These are phyloP conservation scores for Bombus turneri DNA, from an alignment of 1,140 invertebrate species.

Conservation along the genomic window DNA sequence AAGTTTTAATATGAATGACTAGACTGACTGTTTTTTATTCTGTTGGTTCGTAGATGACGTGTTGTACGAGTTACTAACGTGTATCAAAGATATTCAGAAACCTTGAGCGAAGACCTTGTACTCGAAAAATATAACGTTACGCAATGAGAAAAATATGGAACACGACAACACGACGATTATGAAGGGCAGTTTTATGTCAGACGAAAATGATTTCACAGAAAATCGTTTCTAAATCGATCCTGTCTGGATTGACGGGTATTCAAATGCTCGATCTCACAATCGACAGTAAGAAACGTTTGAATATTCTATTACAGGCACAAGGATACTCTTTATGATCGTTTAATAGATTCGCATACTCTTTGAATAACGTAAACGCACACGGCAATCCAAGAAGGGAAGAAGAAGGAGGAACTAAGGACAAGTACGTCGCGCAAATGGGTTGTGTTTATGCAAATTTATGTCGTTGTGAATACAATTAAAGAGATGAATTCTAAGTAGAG, in stretches of 20 bases:
- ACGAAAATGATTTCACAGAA: not conserved
- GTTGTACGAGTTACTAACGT: not conserved
- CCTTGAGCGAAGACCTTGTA: not conserved
- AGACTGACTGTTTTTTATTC: not conserved
- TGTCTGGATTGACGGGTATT: not conserved
- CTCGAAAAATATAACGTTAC: not conserved
- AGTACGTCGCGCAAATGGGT: not conserved
- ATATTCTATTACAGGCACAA: slow-evolving; percentile 17
- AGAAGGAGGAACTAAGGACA: not conserved
- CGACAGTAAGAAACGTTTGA: slow-evolving; percentile 3
- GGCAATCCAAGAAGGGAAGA: not conserved
- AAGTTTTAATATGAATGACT: no score
- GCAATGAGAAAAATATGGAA: not conserved
- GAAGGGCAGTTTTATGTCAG: not conserved
- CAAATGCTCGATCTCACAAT: not conserved
- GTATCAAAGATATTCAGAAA: not conserved
- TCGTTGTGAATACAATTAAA: not conserved
- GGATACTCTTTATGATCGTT: not conserved
- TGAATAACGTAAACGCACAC: not conserved
- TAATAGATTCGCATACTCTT: not conserved
- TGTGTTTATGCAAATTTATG: not conserved
- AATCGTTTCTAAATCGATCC: not conserved
- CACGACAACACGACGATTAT: not conserved
- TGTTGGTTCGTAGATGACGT: no score
- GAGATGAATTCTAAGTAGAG: no score